Evolutionary conservation across 2,113 vertebrate genomes (phyloP).

Genomic region (Danio rerio): DNA sequence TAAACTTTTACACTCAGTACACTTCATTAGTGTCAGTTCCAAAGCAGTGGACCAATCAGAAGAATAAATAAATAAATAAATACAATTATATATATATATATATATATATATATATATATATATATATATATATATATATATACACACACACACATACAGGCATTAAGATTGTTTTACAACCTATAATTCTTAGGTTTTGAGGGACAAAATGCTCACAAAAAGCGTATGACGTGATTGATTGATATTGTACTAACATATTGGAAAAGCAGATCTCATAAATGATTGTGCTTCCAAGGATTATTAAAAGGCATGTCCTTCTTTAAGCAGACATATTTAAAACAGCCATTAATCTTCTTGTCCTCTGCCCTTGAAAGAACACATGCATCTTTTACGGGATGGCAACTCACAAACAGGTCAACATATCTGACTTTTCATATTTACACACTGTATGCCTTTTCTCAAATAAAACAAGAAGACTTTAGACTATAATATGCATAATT

Average conservation of each 20-base stretch:
- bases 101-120: no score
- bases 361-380: slow-evolving; percentile 25
- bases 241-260: neutral
- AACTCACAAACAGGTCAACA: neutral
- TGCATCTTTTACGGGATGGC: neutral
- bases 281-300: neutral
- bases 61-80: no score
- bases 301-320: slow-evolving; percentile 13
- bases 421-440: neutral
- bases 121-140: no score
- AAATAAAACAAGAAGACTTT: slow-evolving; percentile 2
- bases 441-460: neutral
- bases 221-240: neutral
- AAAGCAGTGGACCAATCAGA: no score
- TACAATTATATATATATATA: no score
- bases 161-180: no score
- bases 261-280: neutral
- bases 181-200: no score
- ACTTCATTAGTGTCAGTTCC: no score
- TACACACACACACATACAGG: no score
- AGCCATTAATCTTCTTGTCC: slow-evolving; percentile 38
- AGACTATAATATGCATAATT: neutral
- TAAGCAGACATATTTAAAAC: slow-evolving; percentile 37
- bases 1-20: no score
- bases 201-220: no score